Conservation (phyloP, 2,797 vertebrate species). For the Rhyacichthys aspro region DNA sequence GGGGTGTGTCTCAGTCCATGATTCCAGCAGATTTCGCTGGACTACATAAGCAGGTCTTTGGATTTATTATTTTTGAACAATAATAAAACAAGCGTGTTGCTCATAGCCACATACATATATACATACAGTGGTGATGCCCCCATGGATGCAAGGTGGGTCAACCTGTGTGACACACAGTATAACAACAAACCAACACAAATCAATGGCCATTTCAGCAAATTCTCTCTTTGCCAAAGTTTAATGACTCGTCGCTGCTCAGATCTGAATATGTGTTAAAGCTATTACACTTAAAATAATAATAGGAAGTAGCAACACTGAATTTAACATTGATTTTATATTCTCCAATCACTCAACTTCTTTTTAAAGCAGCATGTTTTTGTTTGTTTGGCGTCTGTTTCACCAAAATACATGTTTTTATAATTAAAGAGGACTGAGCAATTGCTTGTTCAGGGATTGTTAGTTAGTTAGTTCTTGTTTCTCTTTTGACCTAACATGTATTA, state of each 20-base stretch:
- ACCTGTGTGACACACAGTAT: conserved; percentile 64
- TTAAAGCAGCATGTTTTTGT: too few species aligned
- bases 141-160: conserved; percentile 81
- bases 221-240: conserved; percentile 2
- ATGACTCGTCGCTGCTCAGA: too few species aligned
- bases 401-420: not conserved
- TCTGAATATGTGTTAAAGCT: too few species aligned
- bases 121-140: conserved; percentile 87
- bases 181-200: conserved; percentile 75
- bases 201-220: conserved; percentile 48
- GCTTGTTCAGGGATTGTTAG: too few species aligned
- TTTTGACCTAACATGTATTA: not conserved
- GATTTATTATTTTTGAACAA: conserved; percentile 34
- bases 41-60: conserved; percentile 33
- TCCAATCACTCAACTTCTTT: too few species aligned
- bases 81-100: conserved; percentile 63
- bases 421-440: not conserved
- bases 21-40: conserved; percentile 37
- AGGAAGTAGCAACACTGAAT: too few species aligned
- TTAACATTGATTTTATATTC: too few species aligned
- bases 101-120: conserved; percentile 83
- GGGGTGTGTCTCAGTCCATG: conserved; percentile 40
- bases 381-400: too few species aligned
- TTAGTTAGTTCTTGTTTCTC: not conserved
- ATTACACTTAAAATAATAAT: too few species aligned